Conservation (phyloP, 2,888 invertebrate species). For the Drepana falcataria region DNA sequence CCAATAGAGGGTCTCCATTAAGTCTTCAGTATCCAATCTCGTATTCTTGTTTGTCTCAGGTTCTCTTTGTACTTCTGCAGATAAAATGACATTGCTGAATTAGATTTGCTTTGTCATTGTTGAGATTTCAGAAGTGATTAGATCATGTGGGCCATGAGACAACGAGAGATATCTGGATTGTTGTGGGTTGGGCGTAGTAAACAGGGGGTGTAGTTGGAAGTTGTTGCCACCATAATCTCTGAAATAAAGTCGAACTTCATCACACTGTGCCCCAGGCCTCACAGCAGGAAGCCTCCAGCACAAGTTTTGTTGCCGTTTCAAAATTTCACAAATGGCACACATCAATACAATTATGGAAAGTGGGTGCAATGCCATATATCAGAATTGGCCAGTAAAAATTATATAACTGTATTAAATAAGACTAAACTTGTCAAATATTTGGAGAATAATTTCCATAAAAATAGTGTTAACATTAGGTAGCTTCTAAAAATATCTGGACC, state of each 20-base stretch:
- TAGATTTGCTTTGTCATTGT: conserved; percentile 35
- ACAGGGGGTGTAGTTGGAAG: conserved; percentile 69
- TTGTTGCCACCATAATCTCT: conserved; percentile 74
- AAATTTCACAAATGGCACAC: background rate
- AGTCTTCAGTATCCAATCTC: conserved; percentile 67
- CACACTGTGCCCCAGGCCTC: conserved; percentile 56
- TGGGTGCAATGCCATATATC: background rate
- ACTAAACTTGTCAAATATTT: no score
- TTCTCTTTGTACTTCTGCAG: conserved; percentile 76
- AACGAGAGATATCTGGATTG: conserved; percentile 81
- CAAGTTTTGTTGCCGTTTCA: conserved; percentile 65
- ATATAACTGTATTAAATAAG: no score
- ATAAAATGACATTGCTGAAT: conserved; percentile 71
- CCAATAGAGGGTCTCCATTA: conserved; percentile 78
- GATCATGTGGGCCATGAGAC: conserved; percentile 82
- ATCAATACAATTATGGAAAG: background rate
- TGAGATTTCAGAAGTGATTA: conserved; percentile 51
- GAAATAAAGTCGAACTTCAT: conserved; percentile 76
- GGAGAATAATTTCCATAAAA: no score
- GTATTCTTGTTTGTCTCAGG: conserved; percentile 70
- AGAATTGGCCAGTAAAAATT: no score
- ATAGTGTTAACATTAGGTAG: no score
- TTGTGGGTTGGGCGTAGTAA: conserved; percentile 76
- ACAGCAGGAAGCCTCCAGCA: conserved; percentile 53
- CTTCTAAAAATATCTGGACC: no score